Evolutionary conservation across 53 echinoderm and acorn worm genomes (phyloP).

Genomic region (Crossaster papposus): DNA sequence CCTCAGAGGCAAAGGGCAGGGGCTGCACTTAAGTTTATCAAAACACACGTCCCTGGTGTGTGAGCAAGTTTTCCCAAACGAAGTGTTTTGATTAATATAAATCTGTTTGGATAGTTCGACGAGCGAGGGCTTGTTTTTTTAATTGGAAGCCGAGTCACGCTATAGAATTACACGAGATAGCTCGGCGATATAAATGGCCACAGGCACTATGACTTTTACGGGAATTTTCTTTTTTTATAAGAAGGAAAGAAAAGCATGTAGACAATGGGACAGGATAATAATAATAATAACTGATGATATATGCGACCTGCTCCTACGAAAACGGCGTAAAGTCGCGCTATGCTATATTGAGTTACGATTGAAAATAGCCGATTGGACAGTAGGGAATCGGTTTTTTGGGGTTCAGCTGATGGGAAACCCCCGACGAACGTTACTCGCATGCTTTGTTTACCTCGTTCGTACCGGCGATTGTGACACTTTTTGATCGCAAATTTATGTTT

Average conservation of each 20-base stretch:
- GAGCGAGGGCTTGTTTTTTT: constrained; percentile 4
- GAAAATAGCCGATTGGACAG: too few species aligned
- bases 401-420: too few species aligned
- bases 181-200: background rate
- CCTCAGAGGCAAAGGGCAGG: constrained; percentile 3
- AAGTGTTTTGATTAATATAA: constrained; percentile 48
- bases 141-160: background rate
- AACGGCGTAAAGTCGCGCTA: too few species aligned
- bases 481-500: too few species aligned
- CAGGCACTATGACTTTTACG: background rate
- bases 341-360: too few species aligned
- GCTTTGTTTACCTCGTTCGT: too few species aligned
- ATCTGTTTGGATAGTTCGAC: constrained; percentile 43
- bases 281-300: background rate
- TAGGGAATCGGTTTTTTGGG: too few species aligned
- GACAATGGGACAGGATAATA: background rate
- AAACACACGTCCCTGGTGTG: constrained; percentile 17
- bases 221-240: background rate
- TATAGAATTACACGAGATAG: constrained; percentile 12
- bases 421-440: too few species aligned
- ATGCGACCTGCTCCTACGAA: too few species aligned
- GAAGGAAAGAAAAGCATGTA: background rate
- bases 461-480: too few species aligned
- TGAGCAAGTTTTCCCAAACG: background rate
- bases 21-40: constrained; percentile 49